These are phyloP conservation scores for Alouatta palliata DNA, from an alignment of 2,113 vertebrate genomes.

Conservation along the genomic window DNA sequence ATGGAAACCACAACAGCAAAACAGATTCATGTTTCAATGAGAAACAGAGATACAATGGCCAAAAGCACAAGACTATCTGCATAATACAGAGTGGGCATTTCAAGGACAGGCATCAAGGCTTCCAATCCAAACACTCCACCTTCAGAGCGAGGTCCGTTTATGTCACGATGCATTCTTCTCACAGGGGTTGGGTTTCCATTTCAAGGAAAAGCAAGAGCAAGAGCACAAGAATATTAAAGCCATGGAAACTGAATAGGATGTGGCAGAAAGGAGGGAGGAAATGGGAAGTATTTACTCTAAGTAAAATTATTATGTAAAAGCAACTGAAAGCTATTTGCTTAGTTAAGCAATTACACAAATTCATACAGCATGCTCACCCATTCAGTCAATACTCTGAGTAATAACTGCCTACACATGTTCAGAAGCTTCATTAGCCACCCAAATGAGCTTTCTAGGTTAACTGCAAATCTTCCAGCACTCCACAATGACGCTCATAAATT, in stretches of 20 bases:
- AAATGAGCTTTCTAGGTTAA: neutral
- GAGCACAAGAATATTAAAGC: neutral
- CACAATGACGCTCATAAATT: neutral
- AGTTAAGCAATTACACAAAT: conserved; percentile 28
- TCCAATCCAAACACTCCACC: neutral
- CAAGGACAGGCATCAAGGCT: neutral
- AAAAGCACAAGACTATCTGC: neutral
- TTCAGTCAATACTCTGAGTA: conserved; percentile 41
- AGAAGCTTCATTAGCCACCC: conserved; percentile 42
- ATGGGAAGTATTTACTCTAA: neutral
- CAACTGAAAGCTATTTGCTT: conserved; percentile 29
- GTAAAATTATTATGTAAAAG: conserved; percentile 36
- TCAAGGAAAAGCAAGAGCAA: neutral
- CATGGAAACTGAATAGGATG: neutral
- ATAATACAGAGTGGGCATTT: rapidly evolving
- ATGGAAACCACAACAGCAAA: neutral
- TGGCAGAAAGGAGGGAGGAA: neutral
- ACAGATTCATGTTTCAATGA: neutral
- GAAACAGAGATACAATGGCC: neutral
- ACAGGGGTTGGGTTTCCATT: neutral
- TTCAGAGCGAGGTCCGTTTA: rapidly evolving
- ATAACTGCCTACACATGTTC: conserved; percentile 14
- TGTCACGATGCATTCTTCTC: neutral
- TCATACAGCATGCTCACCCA: neutral
- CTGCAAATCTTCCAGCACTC: conserved; percentile 30